Percentiles rank a stretch among this genome's conserved stretches.
Conservation (phyloP, 2,888 invertebrate species). For the Sinelater perroti region DNA sequence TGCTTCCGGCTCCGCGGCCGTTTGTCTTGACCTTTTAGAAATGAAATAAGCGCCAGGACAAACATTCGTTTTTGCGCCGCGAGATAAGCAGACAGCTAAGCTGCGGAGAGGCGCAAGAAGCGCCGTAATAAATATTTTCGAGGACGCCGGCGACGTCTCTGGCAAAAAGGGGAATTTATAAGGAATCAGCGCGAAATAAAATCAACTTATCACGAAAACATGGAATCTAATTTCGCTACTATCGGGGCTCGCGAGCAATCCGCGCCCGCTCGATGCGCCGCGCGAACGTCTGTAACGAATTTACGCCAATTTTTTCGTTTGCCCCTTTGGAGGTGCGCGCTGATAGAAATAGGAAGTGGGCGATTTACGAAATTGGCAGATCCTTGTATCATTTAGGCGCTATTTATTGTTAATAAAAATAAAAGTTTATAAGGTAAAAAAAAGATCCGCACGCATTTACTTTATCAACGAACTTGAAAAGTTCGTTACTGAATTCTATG, state of each 20-base stretch:
- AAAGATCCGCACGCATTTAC: no score
- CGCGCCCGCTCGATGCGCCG: not conserved
- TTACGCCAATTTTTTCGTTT: no score
- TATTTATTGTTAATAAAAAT: no score
- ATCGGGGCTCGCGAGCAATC: constrained; percentile 6
- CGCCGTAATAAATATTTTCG: constrained; percentile 34
- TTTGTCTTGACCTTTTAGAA: constrained; percentile 34
- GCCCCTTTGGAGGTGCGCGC: no score
- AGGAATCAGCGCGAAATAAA: constrained; percentile 31
- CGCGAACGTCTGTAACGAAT: not conserved
- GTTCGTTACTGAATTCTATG: no score
- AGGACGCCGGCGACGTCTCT: constrained; percentile 31
- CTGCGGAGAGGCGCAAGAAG: constrained; percentile 33
- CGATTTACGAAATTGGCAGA: no score
- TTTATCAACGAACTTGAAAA: no score
- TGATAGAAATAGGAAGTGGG: no score
- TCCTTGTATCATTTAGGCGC: no score
- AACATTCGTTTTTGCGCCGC: constrained; percentile 29
- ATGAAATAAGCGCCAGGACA: constrained; percentile 37
- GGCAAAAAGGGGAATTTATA: constrained; percentile 32
- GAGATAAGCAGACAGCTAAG: constrained; percentile 34
- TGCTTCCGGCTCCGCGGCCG: constrained; percentile 14
- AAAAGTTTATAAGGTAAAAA: no score
- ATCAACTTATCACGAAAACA: constrained; percentile 33
- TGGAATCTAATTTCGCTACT: constrained; percentile 25